phyloP scores from a whole-genome alignment of 2,797 vertebrate species.

The Phoebastria nigripes region DNA sequence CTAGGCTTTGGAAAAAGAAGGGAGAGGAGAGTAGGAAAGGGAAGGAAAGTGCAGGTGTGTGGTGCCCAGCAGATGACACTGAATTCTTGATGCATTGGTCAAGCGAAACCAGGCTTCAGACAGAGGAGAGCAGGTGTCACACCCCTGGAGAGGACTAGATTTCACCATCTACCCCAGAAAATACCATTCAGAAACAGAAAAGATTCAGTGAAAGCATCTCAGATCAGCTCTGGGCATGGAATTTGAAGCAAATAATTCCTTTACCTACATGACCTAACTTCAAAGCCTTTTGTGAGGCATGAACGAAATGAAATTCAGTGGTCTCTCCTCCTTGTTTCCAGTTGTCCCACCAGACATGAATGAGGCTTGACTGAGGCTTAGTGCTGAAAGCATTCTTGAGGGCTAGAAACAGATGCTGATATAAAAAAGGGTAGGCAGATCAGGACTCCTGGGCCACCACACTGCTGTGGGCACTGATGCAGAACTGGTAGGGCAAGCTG shows the following conservation, averaged over 20 bases:
- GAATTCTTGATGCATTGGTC: neutral
- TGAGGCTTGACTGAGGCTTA: neutral
- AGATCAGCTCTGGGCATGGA: neutral
- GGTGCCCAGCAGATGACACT: neutral
- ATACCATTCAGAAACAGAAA: neutral
- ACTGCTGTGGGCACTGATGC: neutral
- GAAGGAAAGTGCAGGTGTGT: neutral
- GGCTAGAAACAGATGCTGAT: neutral
- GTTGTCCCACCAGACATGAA: neutral
- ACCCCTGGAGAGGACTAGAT: neutral
- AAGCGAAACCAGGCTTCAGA: neutral
- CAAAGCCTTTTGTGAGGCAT: neutral
- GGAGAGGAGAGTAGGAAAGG: neutral
- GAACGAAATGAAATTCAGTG: neutral
- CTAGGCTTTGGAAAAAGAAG: constrained; percentile 10
- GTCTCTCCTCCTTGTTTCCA: neutral
- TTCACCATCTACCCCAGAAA: neutral
- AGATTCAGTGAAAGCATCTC: neutral
- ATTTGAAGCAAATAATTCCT: neutral
- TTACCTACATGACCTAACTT: neutral
- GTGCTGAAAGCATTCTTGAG: neutral
- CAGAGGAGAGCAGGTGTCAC: neutral
- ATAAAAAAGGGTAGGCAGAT: neutral
- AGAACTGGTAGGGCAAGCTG: neutral
- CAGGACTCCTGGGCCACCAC: neutral